Conservation (phyloP, 2,888 invertebrate genomes). For the Tupiocoris notatus region DNA sequence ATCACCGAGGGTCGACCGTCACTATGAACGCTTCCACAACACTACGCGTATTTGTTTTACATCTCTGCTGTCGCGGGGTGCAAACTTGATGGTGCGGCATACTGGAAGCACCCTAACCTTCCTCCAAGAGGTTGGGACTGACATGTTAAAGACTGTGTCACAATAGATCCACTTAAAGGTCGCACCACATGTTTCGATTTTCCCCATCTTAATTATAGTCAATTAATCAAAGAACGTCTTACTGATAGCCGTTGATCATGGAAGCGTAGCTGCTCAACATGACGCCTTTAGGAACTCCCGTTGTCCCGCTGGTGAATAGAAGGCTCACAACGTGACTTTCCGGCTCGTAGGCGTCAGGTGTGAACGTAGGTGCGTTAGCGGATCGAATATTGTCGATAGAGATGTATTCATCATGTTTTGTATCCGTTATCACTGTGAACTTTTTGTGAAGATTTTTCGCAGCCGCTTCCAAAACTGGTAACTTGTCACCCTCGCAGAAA, state of each 20-base stretch:
- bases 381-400: neutral
- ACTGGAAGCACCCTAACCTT: no score
- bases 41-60: no score
- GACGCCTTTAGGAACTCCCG: conserved; percentile 32
- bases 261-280: conserved; percentile 2
- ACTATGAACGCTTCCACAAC: no score
- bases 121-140: no score
- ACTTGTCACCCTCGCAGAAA: conserved; percentile 4
- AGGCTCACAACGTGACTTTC: neutral
- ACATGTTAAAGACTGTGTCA: no score
- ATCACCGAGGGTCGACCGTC: no score
- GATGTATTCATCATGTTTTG: neutral
- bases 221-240: no score
- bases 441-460: neutral
- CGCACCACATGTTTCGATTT: no score
- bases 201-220: no score
- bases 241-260: neutral
- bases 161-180: no score
- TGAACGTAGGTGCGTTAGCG: neutral
- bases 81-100: no score
- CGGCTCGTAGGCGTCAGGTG: neutral
- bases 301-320: conserved; percentile 33
- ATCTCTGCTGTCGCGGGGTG: no score
- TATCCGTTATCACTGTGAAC: conserved; percentile 1
- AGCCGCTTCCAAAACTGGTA: neutral